Base-by-base conservation (phyloP, 2,113 vertebrate genomes). In the Sebastes fasciatus region DNA sequence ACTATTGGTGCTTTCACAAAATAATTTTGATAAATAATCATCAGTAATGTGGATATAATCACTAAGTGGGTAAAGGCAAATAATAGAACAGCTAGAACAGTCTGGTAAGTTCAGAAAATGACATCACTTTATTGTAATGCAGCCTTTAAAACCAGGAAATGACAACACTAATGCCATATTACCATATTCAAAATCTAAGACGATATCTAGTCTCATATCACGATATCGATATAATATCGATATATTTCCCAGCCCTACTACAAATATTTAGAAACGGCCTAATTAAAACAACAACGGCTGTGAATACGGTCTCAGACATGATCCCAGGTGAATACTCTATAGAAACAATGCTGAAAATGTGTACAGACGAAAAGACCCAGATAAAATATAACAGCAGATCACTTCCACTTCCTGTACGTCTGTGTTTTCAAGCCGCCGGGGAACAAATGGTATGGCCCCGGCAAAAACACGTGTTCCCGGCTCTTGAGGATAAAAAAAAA, bases 381-480 rank as follows among this genome's bases (percentile, higher is more conserved):
- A 63, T 61, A 86, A 21, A 68, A 76, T 70, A 58, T 2, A 55
- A 67, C 74, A 2, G 0, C 48, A 40, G 67, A 87, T 82, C 80
- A 82, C 74, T 78, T 77, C 51, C 40, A 42, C 79, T 74, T 81
- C 86, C 70, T 68, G 83, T 66, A 46, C 54, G 1, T 77, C 83
- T 72, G 67, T 73, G 79, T 84, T 82, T 79, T 74, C 2, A 42
- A 77, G 89, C 84, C 67, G 62, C 75, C 65, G 83, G 79, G 92
- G 71, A 89, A 85, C 78, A 83, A 86, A 87, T 84, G 75, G 63
- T 83, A 71, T 42, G 62, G 79, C 83, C 79, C 57, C 8, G 6
- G 85, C 54, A 82, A 87, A 84, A 91, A 90, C 83, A 85, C 63
- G 63, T 88, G 86, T 91, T 91, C 79, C 58, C 12, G 34, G 60